Evolutionary conservation across 64 coral and sea anemone genomes (phyloP), one percentile per base, ranked within the genome.

Genomic region (Actinia equina): DNA sequence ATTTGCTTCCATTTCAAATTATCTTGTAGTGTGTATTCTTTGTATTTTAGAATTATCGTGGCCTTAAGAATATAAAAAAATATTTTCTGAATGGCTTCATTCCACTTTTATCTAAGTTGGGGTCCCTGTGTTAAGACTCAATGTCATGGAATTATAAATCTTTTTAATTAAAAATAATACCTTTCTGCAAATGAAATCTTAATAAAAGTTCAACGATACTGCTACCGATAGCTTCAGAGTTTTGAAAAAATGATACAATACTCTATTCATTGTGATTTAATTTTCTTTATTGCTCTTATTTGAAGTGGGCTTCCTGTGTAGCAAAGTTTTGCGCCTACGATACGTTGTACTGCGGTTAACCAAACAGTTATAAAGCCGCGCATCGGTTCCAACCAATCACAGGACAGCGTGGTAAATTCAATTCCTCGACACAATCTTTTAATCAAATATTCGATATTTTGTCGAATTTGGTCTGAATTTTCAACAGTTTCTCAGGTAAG

Each of bases 311-410:
- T 82, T 82, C 80, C 80, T 82, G 80, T 82, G 80, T 20, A 15
- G 69, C 11, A 37, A 0, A 41, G 3, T 25, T 2, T 74, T 74
- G 69, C 20, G 69, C 69, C 69, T 41, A 3, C 9, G 44, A 20
- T 63, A 43, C 5, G 7, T n/a, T 44, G 57, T 58, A 17, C 83
- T 60, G 83, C 83, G 83, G 83, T 82, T n/a, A 85, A 44, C 55
- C 20, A 60, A 27, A 22, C 6, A 60, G 52, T 19, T 42, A 19
- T 51, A 81, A 81, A 81, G 43, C 43, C 78, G 78, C 78, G 78
- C 78, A 81, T 85, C 55, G 52, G 9, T 53, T 60, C 26, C 26
- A 62, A 60, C 83, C 83, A 85, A 85, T 85, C 83, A 85, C n/a
- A 57, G 49, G 1, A 44, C 54, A 62, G 80, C 83, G 83, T 63